Base-by-base conservation (phyloP, 2,113 vertebrate genomes). In the Spermophilus dauricus region DNA sequence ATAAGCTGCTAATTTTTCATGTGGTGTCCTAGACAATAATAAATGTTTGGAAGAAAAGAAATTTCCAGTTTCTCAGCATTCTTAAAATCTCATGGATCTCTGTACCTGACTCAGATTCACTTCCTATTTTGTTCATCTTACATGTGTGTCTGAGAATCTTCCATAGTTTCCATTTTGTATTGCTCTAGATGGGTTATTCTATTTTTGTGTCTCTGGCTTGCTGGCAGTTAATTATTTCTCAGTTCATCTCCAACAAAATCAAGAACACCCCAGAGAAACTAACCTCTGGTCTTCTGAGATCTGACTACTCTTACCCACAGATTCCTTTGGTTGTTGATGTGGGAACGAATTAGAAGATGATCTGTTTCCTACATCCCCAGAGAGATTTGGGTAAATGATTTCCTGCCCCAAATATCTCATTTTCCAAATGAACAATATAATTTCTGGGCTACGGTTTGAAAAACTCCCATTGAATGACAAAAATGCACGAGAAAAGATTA, bases 381-480 rank as follows among this genome's bases (percentile, higher is more conserved):
- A 39, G 63, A 5, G 14, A 88, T 65, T 78, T 84, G 42, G 12
- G 1, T 78, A 30, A 58, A 94, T 72, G 48, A 20, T 88, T 73
- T 56, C 18, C 17, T 39, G 26, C 4, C 17, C 12, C 2, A 42
- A 34, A 42, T n/a, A 73, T 26, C 37, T 24, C 22, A 26, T 12
- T 67, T 75, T 80, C 65, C 13, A 42, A 75, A 24, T 3, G 48
- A 18, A 67, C 18, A 56, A 39, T 34, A 70, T 76, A 69, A 70
- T 53, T 86, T 45, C 61, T 85, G 10, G 39, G n/a, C 39, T 94
- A 26, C 85, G 17, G 4, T 94, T 86, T 95, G 42, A 94, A 86
- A 53, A 81, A n/a, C 8, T 20, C 20, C 56, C n/a, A 51, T 14
- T 96, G 82, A 83, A 93, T 77, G 63, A 32, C 26, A 93, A 86